Evolutionary conservation across 2,113 vertebrate species (phyloP), one percentile per base, ranked within the genome.

Genomic region (Anguilla japonica): DNA sequence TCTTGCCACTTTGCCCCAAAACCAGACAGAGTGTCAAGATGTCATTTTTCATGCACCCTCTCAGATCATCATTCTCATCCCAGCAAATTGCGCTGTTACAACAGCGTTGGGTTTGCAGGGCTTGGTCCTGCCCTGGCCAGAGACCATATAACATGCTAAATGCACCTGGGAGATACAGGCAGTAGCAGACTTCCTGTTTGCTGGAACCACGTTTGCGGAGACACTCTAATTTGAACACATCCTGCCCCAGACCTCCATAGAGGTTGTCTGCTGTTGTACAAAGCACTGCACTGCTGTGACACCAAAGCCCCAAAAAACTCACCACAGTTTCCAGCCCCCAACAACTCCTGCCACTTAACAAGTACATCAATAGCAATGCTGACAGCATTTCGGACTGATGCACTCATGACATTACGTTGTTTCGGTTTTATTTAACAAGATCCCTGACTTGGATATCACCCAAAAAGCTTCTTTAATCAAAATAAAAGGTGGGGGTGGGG

Each of bases 121-220:
- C 85, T 83, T 5, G 20, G 71, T 41, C 84, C 41, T 63, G 20
- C 53, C 34, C 9, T n/a, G 22, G 29, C 5, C 13, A 40, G 26
- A 43, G 39, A 83, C 20, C 5, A 6, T 60, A 34, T 82, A 88
- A 82, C 84, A 83, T 81, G 88, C 53, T 87, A 89, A 86, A 84
- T 88, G 29, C 4, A 6, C 78, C 89, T 71, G 56, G 85, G 67
- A 84, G 84, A 80, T 86, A 83, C 86, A 90, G 84, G 84, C 87
- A 15, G 13, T 22, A 87, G 85, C 71, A 82, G 88, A 92, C 91
- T 91, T 90, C 87, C 90, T 79, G 82, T 46, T 88, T 86, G 92
- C 89, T 86, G 89, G 87, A 82, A 87, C 56, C 78, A 90, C 92
- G 91, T 94, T 92, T 91, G 91, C 89, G 91, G 87, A 90, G 87